A percentile compares a stretch with the other conserved stretches of the same genome.
These are phyloP conservation scores for Trichonephila clavata DNA, from an alignment of 1,140 invertebrate genomes.

Conservation along the genomic window DNA sequence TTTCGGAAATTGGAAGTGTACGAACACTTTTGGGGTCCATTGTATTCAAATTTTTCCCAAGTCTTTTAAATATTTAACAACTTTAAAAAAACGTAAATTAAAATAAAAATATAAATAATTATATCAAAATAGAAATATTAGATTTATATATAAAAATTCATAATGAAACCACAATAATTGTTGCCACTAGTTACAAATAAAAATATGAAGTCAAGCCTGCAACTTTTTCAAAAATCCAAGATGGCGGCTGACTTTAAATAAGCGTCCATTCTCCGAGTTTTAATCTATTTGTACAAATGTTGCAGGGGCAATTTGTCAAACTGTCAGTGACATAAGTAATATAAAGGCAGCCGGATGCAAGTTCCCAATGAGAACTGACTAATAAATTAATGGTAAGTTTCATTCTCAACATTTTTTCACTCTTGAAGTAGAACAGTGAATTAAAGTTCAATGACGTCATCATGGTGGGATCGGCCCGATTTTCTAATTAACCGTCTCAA, in stretches of 20 bases:
- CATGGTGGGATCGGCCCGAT: background rate
- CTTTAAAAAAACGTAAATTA: too few relatives aligned
- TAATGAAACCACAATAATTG: too few relatives aligned
- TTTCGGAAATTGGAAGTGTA: too few relatives aligned
- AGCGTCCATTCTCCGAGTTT: background rate
- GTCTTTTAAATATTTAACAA: too few relatives aligned
- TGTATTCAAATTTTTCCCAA: too few relatives aligned
- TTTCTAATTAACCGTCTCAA: background rate
- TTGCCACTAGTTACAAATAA: too few relatives aligned
- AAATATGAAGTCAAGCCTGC: too few relatives aligned
- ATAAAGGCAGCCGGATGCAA: background rate
- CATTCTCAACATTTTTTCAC: background rate
- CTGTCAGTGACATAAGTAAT: background rate
- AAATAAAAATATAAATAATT: too few relatives aligned
- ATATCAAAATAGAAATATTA: too few relatives aligned
- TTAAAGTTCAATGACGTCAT: constrained; percentile 29
- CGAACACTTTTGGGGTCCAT: too few relatives aligned
- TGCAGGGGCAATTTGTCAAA: background rate
- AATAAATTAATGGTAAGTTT: constrained; percentile 2
- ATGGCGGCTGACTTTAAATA: background rate
- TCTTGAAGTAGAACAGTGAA: background rate
- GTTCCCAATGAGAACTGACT: background rate
- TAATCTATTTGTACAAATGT: background rate
- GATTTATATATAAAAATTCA: too few relatives aligned
- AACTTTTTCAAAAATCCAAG: background rate